phyloP scores from a whole-genome alignment of 2,113 vertebrate species.

The Callocephalon fimbriatum region DNA sequence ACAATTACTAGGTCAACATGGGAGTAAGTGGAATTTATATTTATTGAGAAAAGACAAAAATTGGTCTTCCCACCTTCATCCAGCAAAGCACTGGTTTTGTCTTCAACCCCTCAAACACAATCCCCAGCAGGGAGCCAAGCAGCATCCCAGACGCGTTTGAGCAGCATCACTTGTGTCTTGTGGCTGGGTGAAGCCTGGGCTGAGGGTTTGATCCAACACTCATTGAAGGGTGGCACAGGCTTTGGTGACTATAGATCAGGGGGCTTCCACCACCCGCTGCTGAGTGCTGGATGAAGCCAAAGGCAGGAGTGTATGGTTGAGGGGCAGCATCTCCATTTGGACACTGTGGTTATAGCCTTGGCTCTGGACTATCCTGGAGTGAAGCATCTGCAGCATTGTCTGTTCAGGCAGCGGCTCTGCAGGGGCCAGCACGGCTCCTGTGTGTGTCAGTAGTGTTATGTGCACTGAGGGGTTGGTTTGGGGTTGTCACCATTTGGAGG shows the following conservation, averaged over 20 bases:
- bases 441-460: accelerated
- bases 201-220: neutral
- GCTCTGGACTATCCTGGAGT: neutral
- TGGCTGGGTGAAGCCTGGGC: neutral
- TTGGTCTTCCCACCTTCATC: neutral
- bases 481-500: neutral
- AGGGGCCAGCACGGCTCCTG: neutral
- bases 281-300: accelerated
- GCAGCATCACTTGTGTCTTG: neutral
- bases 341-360: accelerated
- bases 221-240: accelerated
- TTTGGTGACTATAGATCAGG: neutral
- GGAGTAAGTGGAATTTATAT: slow-evolving; percentile 58
- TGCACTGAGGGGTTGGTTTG: neutral
- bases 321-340: neutral
- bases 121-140: neutral
- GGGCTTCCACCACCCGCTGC: neutral
- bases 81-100: neutral
- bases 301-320: accelerated
- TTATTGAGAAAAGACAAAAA: slow-evolving; percentile 47
- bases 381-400: neutral
- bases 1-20: slow-evolving; percentile 57
- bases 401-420: neutral
- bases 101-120: neutral
- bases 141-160: neutral